Conservation (phyloP, 2,113 vertebrate species). For the Micronycteris hirsuta region DNA sequence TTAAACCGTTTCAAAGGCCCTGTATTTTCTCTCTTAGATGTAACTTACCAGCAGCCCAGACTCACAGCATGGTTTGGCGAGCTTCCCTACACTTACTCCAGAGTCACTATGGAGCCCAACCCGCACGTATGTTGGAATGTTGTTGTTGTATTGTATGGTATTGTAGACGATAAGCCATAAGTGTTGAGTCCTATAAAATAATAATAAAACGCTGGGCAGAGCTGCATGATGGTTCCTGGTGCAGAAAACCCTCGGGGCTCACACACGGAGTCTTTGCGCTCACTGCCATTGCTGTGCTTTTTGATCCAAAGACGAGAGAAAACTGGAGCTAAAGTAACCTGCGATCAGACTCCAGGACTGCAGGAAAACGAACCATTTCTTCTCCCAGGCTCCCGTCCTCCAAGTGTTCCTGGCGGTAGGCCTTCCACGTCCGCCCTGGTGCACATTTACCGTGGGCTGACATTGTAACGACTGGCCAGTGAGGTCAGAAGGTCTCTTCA, state of each 20-base stretch:
- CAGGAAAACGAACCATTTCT: neutral
- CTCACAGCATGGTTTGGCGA: constrained; percentile 96
- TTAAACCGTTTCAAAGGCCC: constrained; percentile 45
- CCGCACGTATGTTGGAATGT: constrained; percentile 84
- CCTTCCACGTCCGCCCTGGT: neutral
- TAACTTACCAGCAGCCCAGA: constrained; percentile 90
- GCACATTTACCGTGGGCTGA: neutral
- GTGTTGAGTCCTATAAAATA: neutral
- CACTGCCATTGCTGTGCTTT: neutral
- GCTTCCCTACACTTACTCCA: constrained; percentile 93
- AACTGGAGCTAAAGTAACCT: neutral
- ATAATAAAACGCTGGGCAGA: neutral
- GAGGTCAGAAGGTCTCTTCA: neutral
- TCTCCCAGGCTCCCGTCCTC: too few species aligned
- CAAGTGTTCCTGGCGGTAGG: neutral
- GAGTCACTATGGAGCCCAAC: constrained; percentile 90
- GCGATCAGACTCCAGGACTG: neutral
- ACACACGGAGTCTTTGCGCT: neutral
- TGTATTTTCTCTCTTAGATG: constrained; percentile 80
- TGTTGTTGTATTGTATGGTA: neutral
- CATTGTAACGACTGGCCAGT: neutral
- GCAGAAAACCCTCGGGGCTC: neutral
- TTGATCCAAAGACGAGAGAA: neutral
- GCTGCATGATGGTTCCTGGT: neutral
- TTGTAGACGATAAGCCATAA: neutral